phyloP scores from a whole-genome alignment of 1,140 invertebrate species.

The Anagrus nilaparvatae region DNA sequence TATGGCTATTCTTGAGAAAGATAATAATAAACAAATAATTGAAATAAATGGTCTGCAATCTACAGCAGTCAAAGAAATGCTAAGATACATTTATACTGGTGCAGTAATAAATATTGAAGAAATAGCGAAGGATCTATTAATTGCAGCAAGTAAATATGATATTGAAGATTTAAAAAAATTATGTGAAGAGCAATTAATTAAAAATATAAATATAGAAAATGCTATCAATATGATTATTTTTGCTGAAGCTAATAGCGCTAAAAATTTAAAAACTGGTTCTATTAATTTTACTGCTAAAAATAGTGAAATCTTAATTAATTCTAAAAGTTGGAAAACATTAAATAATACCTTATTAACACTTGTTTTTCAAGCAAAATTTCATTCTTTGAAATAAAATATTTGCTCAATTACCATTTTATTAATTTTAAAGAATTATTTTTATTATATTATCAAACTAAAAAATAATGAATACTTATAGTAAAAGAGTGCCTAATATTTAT shows the following conservation, averaged over 20 bases:
- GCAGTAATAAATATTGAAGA: neutral
- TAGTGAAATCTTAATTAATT: too few species aligned
- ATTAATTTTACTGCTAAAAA: too few species aligned
- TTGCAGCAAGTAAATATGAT: conserved; percentile 1
- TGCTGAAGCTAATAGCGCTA: neutral
- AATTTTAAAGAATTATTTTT: too few species aligned
- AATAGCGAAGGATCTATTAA: neutral
- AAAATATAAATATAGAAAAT: neutral
- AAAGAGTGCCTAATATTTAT: too few species aligned
- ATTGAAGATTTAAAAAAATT: conserved; percentile 1
- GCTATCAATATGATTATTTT: neutral
- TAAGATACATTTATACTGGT: conserved; percentile 2
- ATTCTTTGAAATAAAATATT: too few species aligned
- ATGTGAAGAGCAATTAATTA: neutral
- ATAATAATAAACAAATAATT: too few species aligned
- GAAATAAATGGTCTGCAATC: neutral
- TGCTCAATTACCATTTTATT: too few species aligned
- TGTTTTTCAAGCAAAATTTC: too few species aligned
- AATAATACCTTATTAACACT: too few species aligned
- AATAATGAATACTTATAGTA: too few species aligned
- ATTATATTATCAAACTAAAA: too few species aligned
- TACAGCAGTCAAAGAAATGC: neutral
- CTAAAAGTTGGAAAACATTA: too few species aligned
- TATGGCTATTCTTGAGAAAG: conserved; percentile 2
- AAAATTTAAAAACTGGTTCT: neutral